Conservation (phyloP, 2,113 vertebrate species). For the Engraulis encrasicolus region DNA sequence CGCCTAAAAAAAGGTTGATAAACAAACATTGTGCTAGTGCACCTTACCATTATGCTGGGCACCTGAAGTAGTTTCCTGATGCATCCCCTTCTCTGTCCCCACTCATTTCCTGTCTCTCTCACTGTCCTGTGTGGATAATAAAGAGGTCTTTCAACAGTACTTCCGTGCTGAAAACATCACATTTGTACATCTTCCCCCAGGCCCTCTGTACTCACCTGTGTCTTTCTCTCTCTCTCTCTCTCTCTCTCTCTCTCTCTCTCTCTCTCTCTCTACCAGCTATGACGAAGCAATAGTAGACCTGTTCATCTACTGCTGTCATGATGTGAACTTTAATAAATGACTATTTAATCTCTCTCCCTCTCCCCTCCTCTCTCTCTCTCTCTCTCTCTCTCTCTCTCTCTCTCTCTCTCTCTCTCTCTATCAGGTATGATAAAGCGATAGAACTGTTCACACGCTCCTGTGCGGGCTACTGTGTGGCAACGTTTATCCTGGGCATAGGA, state of each 20-base stretch:
- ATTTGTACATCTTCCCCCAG: conserved; percentile 12
- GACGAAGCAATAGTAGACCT: too few relatives aligned
- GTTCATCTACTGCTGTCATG: too few relatives aligned
- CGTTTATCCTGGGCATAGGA: conserved; percentile 80
- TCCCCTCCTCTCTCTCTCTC: not conserved
- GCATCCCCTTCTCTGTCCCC: not conserved
- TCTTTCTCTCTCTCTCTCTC: not conserved
- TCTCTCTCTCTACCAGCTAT: conserved; percentile 16
- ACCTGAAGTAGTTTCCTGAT: too few relatives aligned
- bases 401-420: not conserved
- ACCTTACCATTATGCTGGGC: too few relatives aligned
- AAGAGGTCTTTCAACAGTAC: too few relatives aligned
- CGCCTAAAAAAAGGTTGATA: too few relatives aligned
- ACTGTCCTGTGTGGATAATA: too few relatives aligned
- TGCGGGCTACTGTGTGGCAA: conserved; percentile 80
- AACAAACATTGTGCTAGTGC: too few relatives aligned
- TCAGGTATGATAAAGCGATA: conserved; percentile 77
- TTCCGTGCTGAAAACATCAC: too few relatives aligned
- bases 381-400: not conserved
- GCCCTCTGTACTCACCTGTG: too few relatives aligned
- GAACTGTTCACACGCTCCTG: conserved; percentile 80
- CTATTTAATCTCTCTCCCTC: too few relatives aligned
- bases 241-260: not conserved
- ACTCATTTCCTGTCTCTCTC: conserved; percentile 6
- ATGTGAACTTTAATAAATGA: too few relatives aligned